A percentile compares a stretch with the other conserved stretches of the same genome.
Evolutionary conservation across 2,888 invertebrate genomes (phyloP).

Genomic region (Eupithecia inturbata): DNA sequence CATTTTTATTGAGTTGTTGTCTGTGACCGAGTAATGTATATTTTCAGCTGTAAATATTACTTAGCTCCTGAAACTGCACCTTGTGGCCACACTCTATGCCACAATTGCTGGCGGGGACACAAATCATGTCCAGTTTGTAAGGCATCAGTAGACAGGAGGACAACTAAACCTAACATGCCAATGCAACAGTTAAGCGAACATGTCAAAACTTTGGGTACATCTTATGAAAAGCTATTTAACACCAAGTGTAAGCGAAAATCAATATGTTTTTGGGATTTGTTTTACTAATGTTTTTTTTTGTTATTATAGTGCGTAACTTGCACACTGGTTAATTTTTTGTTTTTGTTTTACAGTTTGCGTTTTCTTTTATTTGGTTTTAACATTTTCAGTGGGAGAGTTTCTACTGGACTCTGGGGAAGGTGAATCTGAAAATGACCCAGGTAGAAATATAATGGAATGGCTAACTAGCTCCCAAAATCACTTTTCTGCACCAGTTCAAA

Average conservation of each 20-base stretch:
- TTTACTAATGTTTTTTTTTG: no score
- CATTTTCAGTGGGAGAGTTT: slow-evolving; percentile 68
- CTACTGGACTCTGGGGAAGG: slow-evolving; percentile 51
- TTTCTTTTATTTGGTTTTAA: background rate
- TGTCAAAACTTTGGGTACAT: slow-evolving; percentile 55
- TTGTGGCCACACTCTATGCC: slow-evolving; percentile 74
- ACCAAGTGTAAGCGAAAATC: slow-evolving; percentile 61
- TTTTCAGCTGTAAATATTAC: slow-evolving; percentile 72
- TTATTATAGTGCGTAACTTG: no score
- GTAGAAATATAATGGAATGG: slow-evolving; percentile 73
- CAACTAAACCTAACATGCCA: slow-evolving; percentile 60
- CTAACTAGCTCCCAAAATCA: slow-evolving; percentile 73
- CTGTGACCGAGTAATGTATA: slow-evolving; percentile 1
- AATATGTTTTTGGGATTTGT: background rate
- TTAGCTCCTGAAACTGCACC: slow-evolving; percentile 65
- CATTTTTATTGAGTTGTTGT: background rate
- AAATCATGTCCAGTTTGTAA: slow-evolving; percentile 64
- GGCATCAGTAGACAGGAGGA: slow-evolving; percentile 54
- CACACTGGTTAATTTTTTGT: no score
- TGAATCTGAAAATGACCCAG: slow-evolving; percentile 56
- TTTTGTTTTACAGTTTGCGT: background rate
- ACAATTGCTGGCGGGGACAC: slow-evolving; percentile 66
- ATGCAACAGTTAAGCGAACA: slow-evolving; percentile 62
- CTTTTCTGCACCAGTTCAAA: slow-evolving; percentile 66
- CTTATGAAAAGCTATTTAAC: slow-evolving; percentile 66